phyloP scores from a whole-genome alignment of 2,797 vertebrate genomes.

The Chrysocyon brachyurus region DNA sequence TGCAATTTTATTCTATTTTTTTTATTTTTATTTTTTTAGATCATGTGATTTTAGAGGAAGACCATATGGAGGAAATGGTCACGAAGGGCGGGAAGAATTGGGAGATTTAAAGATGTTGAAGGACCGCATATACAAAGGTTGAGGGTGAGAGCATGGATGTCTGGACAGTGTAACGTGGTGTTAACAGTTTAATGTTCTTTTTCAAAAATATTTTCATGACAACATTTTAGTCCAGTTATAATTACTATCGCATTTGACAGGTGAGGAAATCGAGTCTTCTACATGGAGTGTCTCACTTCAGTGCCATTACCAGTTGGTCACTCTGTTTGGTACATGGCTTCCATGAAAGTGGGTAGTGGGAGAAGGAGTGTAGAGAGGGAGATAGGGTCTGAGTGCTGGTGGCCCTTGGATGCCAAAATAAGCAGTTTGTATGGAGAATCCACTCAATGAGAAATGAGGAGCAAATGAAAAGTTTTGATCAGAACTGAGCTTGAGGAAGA shows the following conservation, averaged over 20 bases:
- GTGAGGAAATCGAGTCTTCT: not conserved
- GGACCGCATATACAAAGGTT: rapidly evolving
- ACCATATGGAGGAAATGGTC: not conserved
- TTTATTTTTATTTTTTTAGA: too few relatives aligned
- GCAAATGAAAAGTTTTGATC: not conserved
- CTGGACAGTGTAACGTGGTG: rapidly evolving
- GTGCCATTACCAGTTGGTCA: not conserved
- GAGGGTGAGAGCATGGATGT: not conserved
- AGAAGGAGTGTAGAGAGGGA: not conserved
- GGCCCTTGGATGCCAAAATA: not conserved
- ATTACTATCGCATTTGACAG: not conserved
- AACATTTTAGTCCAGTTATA: not conserved
- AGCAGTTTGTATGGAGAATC: not conserved
- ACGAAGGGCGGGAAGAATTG: not conserved
- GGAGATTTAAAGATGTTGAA: not conserved
- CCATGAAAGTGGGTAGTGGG: not conserved
- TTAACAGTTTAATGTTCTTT: not conserved
- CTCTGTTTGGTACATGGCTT: not conserved
- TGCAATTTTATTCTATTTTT: not conserved
- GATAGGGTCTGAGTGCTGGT: not conserved
- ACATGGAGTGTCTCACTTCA: not conserved
- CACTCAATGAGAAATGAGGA: not conserved
- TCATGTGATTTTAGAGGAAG: not conserved
- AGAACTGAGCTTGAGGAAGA: not conserved
- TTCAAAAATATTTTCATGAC: not conserved